These are phyloP conservation scores for Taphrorychus bicolor DNA, from an alignment of 2,888 invertebrate genomes.

Conservation along the genomic window DNA sequence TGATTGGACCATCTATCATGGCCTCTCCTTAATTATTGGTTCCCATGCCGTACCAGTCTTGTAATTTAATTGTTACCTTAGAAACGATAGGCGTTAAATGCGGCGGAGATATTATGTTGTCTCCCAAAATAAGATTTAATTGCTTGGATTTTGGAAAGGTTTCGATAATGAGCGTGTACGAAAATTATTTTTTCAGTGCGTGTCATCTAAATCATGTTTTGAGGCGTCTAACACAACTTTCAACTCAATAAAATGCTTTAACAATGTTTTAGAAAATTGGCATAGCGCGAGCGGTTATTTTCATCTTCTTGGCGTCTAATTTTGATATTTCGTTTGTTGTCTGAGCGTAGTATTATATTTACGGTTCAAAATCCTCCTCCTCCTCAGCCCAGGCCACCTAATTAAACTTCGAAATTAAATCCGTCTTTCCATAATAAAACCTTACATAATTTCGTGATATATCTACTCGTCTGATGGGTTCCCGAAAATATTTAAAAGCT, in stretches of 20 bases:
- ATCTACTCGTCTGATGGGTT: conserved; percentile 33
- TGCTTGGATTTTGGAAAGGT: neutral
- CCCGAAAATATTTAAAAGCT: conserved; percentile 19
- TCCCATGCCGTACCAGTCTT: conserved; percentile 60
- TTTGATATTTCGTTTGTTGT: neutral
- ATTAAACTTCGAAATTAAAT: conserved; percentile 35
- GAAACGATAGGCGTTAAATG: conserved; percentile 51
- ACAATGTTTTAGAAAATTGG: neutral
- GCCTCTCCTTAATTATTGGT: conserved; percentile 61
- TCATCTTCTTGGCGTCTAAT: neutral
- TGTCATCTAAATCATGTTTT: neutral
- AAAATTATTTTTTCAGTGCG: neutral
- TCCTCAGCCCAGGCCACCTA: conserved; percentile 10
- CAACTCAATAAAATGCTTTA: neutral
- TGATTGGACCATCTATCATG: conserved; percentile 69
- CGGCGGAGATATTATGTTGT: conserved; percentile 50
- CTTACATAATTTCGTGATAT: conserved; percentile 27
- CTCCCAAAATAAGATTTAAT: conserved; percentile 20
- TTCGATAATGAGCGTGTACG: neutral
- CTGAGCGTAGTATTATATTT: neutral
- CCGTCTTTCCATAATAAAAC: conserved; percentile 27
- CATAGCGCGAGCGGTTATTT: neutral
- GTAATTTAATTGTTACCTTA: conserved; percentile 60
- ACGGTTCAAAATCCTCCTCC: neutral
- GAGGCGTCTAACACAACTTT: neutral